These are phyloP conservation scores for Epinephelus fuscoguttatus DNA, from an alignment of 2,113 vertebrate species.

Conservation along the genomic window DNA sequence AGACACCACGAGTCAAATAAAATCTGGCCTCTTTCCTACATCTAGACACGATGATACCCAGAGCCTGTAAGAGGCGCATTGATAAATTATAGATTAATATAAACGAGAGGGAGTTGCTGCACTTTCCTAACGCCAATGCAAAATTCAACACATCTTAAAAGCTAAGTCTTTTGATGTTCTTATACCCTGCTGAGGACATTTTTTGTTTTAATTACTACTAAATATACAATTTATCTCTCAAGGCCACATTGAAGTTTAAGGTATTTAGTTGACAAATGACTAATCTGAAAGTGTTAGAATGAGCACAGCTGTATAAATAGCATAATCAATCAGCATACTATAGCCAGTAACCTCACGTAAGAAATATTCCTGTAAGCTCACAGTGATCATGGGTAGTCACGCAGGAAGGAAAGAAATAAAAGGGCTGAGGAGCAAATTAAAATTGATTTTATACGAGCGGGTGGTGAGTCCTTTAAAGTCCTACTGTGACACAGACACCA, in stretches of 20 bases:
- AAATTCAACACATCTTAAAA: slow-evolving; percentile 57
- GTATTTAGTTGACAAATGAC: slow-evolving; percentile 2
- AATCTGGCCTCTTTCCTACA: slow-evolving; percentile 24
- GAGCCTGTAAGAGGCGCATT: slow-evolving; percentile 25
- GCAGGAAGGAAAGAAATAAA: background rate
- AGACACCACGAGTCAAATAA: slow-evolving; percentile 21
- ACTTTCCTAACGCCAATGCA: slow-evolving; percentile 49
- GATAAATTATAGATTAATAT: slow-evolving; percentile 67
- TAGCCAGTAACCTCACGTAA: slow-evolving; percentile 2
- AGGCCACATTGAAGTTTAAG: background rate
- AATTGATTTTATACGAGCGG: slow-evolving; percentile 4
- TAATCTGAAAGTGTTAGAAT: background rate
- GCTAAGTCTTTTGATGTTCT: slow-evolving; percentile 46
- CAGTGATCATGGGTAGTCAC: background rate
- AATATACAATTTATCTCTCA: slow-evolving; percentile 37
- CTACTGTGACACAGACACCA: slow-evolving; percentile 21
- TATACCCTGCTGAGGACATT: slow-evolving; percentile 26
- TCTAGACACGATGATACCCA: slow-evolving; percentile 14
- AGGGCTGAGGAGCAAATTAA: slow-evolving; percentile 20
- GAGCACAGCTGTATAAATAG: slow-evolving; percentile 10
- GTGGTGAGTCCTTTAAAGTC: slow-evolving; percentile 20
- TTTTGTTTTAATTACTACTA: slow-evolving; percentile 30
- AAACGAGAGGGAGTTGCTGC: slow-evolving; percentile 52
- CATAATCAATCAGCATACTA: background rate
- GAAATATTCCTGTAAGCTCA: slow-evolving; percentile 16